A percentile compares a stretch with the other conserved stretches of the same genome.
Conservation (phyloP, 2,888 invertebrate species). For the Congeria kusceri region DNA sequence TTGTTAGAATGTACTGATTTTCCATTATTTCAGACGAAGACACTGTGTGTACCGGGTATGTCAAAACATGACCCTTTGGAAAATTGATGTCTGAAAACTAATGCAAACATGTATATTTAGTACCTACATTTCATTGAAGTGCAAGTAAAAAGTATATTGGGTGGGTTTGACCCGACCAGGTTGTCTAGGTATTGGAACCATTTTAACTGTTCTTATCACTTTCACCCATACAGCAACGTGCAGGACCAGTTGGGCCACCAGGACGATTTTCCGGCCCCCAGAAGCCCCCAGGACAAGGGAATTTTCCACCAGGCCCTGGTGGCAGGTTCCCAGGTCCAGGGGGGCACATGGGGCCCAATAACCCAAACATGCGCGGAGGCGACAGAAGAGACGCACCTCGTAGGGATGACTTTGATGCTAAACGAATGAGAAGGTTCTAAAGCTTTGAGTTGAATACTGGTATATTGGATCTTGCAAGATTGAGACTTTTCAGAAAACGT, state of each 20-base stretch:
- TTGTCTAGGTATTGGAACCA: background rate
- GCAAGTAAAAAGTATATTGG: too few species aligned
- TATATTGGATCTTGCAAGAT: too few species aligned
- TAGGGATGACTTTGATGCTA: constrained; percentile 59
- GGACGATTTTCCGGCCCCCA: constrained; percentile 52
- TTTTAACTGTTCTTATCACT: background rate
- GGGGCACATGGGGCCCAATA: constrained; percentile 39
- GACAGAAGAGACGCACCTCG: constrained; percentile 33
- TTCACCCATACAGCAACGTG: constrained; percentile 42
- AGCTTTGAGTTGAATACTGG: too few species aligned
- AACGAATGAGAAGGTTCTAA: constrained; percentile 62
- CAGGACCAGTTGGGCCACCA: constrained; percentile 53
- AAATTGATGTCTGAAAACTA: too few species aligned
- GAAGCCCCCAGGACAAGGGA: constrained; percentile 31
- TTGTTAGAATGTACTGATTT: background rate
- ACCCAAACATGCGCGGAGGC: constrained; percentile 51
- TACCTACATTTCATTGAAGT: too few species aligned
- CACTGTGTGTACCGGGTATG: too few species aligned
- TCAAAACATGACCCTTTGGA: too few species aligned
- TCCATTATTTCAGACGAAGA: too few species aligned
- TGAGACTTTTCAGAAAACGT: too few species aligned
- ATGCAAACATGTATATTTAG: too few species aligned
- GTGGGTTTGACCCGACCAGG: too few species aligned
- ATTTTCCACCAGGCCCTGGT: constrained; percentile 51
- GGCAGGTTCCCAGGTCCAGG: constrained; percentile 40